These are phyloP conservation scores for Chaetoderma sp. DNA, from an alignment of 2,888 invertebrate genomes.

Conservation along the genomic window DNA sequence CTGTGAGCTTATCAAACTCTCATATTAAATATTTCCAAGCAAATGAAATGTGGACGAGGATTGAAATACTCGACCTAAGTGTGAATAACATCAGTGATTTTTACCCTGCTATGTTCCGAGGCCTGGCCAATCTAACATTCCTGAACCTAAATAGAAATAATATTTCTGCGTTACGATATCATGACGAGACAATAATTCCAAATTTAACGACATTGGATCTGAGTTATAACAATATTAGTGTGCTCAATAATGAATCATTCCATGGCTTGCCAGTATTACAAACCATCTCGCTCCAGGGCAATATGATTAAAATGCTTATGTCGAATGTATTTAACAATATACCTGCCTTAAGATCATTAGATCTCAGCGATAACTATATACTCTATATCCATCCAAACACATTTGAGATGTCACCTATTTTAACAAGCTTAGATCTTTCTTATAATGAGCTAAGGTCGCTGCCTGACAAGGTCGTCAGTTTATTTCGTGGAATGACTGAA, in stretches of 20 bases:
- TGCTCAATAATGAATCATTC: conserved; percentile 22
- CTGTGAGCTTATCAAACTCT: too few relatives aligned
- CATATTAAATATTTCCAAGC: too few relatives aligned
- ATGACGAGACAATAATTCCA: too few relatives aligned
- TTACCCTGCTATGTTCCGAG: too few relatives aligned
- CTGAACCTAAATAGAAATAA: too few relatives aligned
- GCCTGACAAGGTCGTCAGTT: conserved; percentile 17
- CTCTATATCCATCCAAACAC: conserved; percentile 22
- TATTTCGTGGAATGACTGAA: conserved; percentile 24
- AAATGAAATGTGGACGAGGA: too few relatives aligned
- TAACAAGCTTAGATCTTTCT: conserved; percentile 29
- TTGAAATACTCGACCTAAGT: too few relatives aligned
- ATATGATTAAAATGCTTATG: conserved; percentile 23
- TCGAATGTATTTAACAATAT: conserved; percentile 18
- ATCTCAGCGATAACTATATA: conserved; percentile 41
- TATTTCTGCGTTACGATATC: too few relatives aligned
- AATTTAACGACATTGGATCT: too few relatives aligned
- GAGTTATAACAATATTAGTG: conserved; percentile 33
- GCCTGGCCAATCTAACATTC: too few relatives aligned
- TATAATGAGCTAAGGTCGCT: conserved; percentile 38
- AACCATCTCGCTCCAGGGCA: conserved; percentile 15
- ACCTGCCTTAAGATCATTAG: conserved; percentile 18
- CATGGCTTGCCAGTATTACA: not conserved
- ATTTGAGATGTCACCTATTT: conserved; percentile 33
- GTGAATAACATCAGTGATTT: too few relatives aligned